Conservation (phyloP, 2,113 vertebrate species). For the Tonatia bakeri region DNA sequence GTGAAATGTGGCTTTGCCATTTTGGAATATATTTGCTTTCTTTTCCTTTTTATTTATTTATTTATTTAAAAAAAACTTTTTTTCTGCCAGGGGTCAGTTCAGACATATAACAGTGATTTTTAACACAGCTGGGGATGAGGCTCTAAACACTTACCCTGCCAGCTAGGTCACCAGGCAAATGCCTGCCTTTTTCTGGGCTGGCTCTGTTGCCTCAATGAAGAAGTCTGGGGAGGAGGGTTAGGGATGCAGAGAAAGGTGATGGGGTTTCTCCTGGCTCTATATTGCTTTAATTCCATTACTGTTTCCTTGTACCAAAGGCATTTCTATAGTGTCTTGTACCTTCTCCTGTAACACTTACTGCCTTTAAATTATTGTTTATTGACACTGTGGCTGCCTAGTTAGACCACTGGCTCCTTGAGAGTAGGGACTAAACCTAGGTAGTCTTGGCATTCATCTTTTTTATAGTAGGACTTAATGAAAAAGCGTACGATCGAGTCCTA, state of each 20-base stretch:
- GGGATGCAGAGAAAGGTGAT: neutral
- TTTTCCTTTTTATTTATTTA: constrained; percentile 33
- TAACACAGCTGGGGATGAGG: constrained; percentile 5
- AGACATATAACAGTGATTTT: constrained; percentile 32
- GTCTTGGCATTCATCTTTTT: neutral
- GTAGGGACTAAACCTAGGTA: neutral
- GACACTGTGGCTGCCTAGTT: neutral
- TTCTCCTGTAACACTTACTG: neutral
- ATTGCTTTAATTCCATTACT: neutral
- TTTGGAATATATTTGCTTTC: constrained; percentile 39
- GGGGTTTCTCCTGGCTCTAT: neutral
- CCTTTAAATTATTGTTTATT: neutral
- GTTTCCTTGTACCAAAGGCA: neutral
- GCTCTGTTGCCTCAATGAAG: neutral
- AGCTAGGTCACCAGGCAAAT: neutral
- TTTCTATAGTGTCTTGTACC: neutral
- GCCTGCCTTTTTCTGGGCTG: neutral
- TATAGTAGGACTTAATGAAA: neutral
- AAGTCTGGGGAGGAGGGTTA: neutral
- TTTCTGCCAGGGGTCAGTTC: neutral
- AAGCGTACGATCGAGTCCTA: neutral
- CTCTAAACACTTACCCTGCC: neutral
- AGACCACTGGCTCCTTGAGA: neutral
- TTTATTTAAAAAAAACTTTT: neutral
- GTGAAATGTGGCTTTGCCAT: constrained; percentile 20